Evolutionary conservation across 2,113 vertebrate genomes (phyloP).

Genomic region (Ochotona curzoniae): DNA sequence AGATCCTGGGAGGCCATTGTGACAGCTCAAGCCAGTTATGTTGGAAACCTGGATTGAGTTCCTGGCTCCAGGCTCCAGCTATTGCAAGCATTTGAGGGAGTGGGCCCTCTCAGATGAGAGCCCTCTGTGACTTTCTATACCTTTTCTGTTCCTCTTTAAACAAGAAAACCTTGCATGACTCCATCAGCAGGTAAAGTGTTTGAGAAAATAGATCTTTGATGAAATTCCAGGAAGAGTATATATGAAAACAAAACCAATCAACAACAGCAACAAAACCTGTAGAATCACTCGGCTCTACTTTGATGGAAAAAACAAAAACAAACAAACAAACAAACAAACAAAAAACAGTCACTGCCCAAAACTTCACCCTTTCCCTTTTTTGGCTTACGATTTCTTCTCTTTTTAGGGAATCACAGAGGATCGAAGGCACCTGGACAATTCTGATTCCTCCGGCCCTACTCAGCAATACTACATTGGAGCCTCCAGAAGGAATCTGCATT

Average conservation of each 20-base stretch:
- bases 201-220: background rate
- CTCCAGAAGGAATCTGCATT: background rate
- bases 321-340: too few species aligned
- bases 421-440: constrained; percentile 14
- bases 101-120: too few species aligned
- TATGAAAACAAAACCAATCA: constrained; percentile 6
- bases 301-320: too few species aligned
- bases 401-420: background rate
- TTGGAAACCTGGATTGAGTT: too few species aligned
- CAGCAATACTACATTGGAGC: background rate
- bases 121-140: too few species aligned
- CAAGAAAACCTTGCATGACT: background rate
- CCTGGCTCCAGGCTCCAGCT: too few species aligned
- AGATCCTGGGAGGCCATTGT: too few species aligned
- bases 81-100: too few species aligned
- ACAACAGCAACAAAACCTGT: background rate
- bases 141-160: background rate
- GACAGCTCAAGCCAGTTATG: too few species aligned
- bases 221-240: background rate
- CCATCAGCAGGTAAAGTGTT: background rate
- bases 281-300: background rate
- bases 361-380: background rate
- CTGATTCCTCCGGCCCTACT: background rate
- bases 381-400: background rate
- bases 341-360: background rate